Evolutionary conservation across 2,113 vertebrate species (phyloP), one percentile per base, ranked within the genome.

Genomic region (Ellobius talpinus): DNA sequence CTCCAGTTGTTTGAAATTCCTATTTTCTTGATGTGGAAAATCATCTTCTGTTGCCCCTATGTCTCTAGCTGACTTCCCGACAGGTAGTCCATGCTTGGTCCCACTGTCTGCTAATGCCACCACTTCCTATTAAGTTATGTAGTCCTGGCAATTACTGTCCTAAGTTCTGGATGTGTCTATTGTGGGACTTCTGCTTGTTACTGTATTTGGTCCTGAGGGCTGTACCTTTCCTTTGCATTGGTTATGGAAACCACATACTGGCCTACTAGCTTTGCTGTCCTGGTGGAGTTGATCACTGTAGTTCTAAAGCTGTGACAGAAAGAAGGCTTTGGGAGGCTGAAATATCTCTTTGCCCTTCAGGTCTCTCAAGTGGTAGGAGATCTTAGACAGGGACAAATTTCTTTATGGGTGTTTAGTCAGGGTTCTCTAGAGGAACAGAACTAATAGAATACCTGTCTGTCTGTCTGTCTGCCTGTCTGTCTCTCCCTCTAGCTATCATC

Each of bases 1-100:
- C 42, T 33, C 21, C 36, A 5, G 7, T 36, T 45, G 14, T 63
- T 61, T 76, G 21, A 4, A n/a, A 26, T 10, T 14, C 13, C 7
- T 66, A 0, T 24, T 23, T 58, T 58, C 19, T 58, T 8, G 5
- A 47, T 63, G 45, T 5, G 45, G 21, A 9, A n/a, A n/a, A 17
- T 26, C 21, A 23, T 0, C 13, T 42, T 52, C 87, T 42, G 9
- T 0, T 31, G 2, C 9, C 1, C 2, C 63, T 0, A 0, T 8
- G 24, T 21, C 58, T 1, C 19, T 36, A 6, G 29, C 31, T 14
- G 66, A 68, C 12, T 16, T 68, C 66, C 26, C 5, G 5, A 68
- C 4, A 33, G 66, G 29, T 31, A 31, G 31, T 68, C 26, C 26
- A 31, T 66, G 24, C 9, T 66, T 12, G 9, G 9, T 31, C 66